phyloP scores from a whole-genome alignment of 2,888 invertebrate genomes.

The Eucera pruinosa region DNA sequence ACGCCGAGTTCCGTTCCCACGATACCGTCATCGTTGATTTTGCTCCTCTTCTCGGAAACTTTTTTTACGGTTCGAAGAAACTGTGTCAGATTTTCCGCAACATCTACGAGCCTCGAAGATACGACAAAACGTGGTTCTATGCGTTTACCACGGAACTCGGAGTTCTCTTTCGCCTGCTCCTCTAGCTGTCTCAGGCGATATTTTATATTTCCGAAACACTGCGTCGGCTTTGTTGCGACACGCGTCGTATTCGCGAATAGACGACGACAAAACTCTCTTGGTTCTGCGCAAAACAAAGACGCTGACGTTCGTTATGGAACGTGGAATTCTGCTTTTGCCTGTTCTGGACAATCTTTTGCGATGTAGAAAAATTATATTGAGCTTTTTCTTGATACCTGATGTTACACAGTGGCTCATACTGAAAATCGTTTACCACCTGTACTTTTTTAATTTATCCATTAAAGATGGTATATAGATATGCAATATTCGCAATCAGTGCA shows the following conservation, averaged over 20 bases:
- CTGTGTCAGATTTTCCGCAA: slow-evolving; percentile 29
- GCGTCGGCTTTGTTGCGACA: slow-evolving; percentile 9
- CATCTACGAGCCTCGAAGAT: slow-evolving; percentile 6
- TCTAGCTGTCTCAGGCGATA: background rate
- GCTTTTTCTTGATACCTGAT: too few species aligned
- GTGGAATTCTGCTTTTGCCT: background rate
- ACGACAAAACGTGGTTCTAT: slow-evolving; percentile 8
- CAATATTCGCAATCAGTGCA: too few species aligned
- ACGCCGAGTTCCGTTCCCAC: slow-evolving; percentile 13
- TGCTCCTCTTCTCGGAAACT: background rate
- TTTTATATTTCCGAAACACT: slow-evolving; percentile 25
- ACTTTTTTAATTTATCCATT: too few species aligned
- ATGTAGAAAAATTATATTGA: slow-evolving; percentile 4
- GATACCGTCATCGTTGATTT: slow-evolving; percentile 19
- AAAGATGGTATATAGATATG: too few species aligned
- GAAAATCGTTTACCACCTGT: too few species aligned
- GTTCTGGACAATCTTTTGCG: background rate
- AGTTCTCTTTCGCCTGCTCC: background rate
- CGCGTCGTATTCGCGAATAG: slow-evolving; percentile 3
- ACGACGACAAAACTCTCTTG: slow-evolving; percentile 1
- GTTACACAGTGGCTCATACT: too few species aligned
- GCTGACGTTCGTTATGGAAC: background rate
- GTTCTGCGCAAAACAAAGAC: background rate
- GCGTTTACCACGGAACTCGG: slow-evolving; percentile 5
- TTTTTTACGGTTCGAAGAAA: slow-evolving; percentile 26